phyloP scores from a whole-genome alignment of 2,797 vertebrate genomes.

The Hippopotamyrus pictus region DNA sequence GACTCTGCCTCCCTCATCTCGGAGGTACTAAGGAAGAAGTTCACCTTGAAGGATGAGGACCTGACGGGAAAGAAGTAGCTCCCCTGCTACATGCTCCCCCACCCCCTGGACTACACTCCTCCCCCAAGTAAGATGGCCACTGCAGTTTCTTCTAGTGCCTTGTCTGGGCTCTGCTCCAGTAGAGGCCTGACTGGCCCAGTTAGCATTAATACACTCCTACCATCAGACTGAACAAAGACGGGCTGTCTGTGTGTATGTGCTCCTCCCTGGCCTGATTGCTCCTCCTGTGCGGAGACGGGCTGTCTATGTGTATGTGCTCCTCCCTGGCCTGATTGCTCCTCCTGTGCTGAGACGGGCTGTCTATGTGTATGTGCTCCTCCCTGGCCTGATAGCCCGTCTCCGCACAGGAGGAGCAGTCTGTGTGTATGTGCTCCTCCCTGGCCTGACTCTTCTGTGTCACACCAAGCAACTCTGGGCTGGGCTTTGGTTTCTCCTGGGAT shows the following conservation, averaged over 20 bases:
- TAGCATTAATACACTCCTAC: not conserved
- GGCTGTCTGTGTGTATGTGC: no score
- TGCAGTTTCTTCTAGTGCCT: not conserved
- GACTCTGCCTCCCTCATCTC: constrained; percentile 88
- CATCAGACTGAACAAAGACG: not conserved
- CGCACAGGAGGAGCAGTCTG: no score
- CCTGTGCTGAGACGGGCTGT: no score
- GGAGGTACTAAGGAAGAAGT: constrained; percentile 88
- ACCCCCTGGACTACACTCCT: constrained; percentile 34
- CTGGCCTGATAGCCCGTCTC: no score
- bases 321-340: not conserved
- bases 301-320: no score
- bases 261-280: no score
- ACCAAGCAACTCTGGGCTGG: not conserved
- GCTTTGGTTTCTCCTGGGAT: not conserved
- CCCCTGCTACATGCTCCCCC: constrained; percentile 12
- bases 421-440: not conserved
- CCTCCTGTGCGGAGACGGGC: no score
- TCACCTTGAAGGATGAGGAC: constrained; percentile 86
- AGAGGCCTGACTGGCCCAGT: not conserved
- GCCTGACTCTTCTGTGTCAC: not conserved
- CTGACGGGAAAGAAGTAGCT: constrained; percentile 57
- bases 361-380: no score
- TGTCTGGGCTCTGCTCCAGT: not conserved
- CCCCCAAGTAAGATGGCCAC: constrained; percentile 49